Base-by-base conservation (phyloP, 2,113 vertebrate species). In the Etheostoma spectabile region DNA sequence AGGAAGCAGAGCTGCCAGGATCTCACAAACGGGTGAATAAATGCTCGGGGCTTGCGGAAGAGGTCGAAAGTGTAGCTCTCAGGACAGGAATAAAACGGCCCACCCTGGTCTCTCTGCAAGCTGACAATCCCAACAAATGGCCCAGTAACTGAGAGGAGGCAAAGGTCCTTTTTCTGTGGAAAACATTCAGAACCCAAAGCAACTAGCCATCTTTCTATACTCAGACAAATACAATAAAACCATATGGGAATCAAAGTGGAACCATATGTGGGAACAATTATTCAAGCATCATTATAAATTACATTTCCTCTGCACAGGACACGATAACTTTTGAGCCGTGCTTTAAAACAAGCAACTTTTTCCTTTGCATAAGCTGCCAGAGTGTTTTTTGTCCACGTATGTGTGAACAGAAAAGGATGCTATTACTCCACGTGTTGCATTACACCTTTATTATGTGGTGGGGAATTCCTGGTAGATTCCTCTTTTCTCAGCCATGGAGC, bases 241-340 rank as follows among this genome's bases (percentile, higher is more conserved):
- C 87, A 91, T 85, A 85, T 84, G 87, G 72, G 73, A 74, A 87
- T 82, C 45, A 72, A 86, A 91, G 84, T 73, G 22, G 79, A 93
- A 88, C 77, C 87, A 92, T 76, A 90, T 89, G 90, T 89, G 70
- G 76, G 64, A 86, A 82, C 65, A 78, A 78, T 73, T 82, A 85
- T 86, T 86, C 30, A 30, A 55, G 74, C 78, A 84, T 84, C 78
- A 87, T 83, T 83, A 80, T 79, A 89, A 85, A 90, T 84, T 93
- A 88, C 73, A 82, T 77, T 75, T 89, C 77, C 63, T 85, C 48
- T 57, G 49, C 59, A 21, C 67, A 74, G 83, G 72, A 91, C 30
- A 90, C 79, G 80, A 82, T 69, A 14, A 87, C 71, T 74, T 90
- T 82, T 49, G 52, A 87, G 55, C 62, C 74, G 74, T 12, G 11